These are phyloP conservation scores for Cyclura pinguis DNA, from an alignment of 2,797 vertebrate genomes.

Conservation along the genomic window DNA sequence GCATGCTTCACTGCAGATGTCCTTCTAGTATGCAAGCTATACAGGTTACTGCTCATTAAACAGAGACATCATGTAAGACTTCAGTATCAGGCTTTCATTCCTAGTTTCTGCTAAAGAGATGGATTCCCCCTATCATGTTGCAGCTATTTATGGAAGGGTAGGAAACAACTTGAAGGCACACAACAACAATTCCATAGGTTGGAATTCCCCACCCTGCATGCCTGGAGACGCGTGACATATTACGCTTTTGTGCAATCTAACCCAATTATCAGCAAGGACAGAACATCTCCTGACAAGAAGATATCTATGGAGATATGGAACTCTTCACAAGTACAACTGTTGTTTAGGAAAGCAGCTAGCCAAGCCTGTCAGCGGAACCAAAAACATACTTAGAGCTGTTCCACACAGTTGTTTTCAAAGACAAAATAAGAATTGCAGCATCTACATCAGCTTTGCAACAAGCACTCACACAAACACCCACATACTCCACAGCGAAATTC, in stretches of 20 bases:
- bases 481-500: not conserved
- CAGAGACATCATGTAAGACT: not conserved
- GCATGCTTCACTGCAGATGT: conserved; percentile 32
- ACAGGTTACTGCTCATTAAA: conserved; percentile 42
- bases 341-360: conserved; percentile 15
- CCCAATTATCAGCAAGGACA: not conserved
- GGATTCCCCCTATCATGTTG: conserved; percentile 23
- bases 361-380: not conserved
- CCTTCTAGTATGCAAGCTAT: conserved; percentile 22
- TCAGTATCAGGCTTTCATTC: conserved; percentile 27
- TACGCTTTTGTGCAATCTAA: not conserved
- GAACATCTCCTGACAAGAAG: not conserved
- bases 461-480: conserved; percentile 3
- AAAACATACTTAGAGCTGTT: not conserved
- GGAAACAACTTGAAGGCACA: no score
- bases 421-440: not conserved
- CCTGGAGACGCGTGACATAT: not conserved
- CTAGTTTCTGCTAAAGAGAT: conserved; percentile 35
- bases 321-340: not conserved
- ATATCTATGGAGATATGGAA: not conserved
- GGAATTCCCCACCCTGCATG: not conserved
- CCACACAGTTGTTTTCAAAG: not conserved
- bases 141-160: conserved; percentile 43
- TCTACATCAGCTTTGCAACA: conserved; percentile 12
- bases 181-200: not conserved